Base-by-base conservation (phyloP, 2,888 invertebrate genomes). In the Trachelus troglodyta region DNA sequence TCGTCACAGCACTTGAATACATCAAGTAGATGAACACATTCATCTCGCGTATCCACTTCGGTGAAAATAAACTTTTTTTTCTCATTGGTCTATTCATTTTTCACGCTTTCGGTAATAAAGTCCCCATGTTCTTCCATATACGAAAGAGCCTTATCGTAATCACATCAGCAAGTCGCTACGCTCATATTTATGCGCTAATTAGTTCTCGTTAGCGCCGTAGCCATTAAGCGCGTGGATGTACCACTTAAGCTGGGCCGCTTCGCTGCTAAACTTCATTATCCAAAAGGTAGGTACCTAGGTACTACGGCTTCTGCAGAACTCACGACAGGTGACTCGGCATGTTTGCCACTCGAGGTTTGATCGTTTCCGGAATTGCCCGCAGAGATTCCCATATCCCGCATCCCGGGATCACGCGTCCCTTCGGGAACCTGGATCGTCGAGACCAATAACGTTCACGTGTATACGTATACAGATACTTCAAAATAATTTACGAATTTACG, bases 161-260 rank as follows among this genome's bases (percentile, higher is more conserved):
- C 82, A 81, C 83, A 85, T 83, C 80, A 74, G 78, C 81, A 80
- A 80, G 80, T 85, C 79, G 80, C 80, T 79, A 77, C 76, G 75
- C 79, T 78, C 77, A 83, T 85, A 84, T 85, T 85, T 85, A 85
- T 81, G 83, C 80, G 71, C 83, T 83, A 85, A 85, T 85, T 85
- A 85, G 83, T 82, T 80, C 82, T 83, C 83, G 79, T 83, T 83
- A 85, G 81, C 79, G 81, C 77, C 77, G 79, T 75, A 78, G 76
- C 79, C 82, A 83, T 84, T 82, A 84, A 79, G 82, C 84, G 78
- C 81, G 69, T 77, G 82, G 79, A 75, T 82, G 80, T 76, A 79
- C 75, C 81, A 78, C 81, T 83, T 84, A 82, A 84, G 83, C 81
- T 77, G 75, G 76, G 75, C 76, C 74, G 76, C 79, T 81, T 80